Evolutionary conservation across 2,113 vertebrate species (phyloP).

Genomic region (Heloderma charlesbogerti): DNA sequence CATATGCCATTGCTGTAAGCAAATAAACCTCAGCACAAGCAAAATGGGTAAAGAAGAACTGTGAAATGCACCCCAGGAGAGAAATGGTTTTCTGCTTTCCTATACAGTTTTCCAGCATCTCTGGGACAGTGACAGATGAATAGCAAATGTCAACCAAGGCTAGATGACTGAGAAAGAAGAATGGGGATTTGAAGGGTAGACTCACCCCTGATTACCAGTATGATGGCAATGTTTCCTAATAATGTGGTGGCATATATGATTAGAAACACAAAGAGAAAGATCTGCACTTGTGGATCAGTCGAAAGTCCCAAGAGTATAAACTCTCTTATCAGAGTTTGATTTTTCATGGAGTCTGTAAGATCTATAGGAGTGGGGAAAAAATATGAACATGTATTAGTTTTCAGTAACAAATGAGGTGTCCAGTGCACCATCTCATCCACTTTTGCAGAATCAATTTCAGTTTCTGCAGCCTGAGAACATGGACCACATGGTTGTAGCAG

Average conservation of each 20-base stretch:
- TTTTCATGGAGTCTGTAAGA: neutral
- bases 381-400: no score
- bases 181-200: neutral
- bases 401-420: no score
- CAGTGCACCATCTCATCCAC: no score
- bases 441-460: no score
- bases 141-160: slow-evolving; percentile 26
- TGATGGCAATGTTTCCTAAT: slow-evolving; percentile 19
- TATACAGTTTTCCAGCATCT: slow-evolving; percentile 28
- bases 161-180: slow-evolving; percentile 34
- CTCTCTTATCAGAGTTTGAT: neutral
- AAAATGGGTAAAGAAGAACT: slow-evolving; percentile 14
- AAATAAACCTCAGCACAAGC: slow-evolving; percentile 7
- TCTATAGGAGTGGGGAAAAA: neutral
- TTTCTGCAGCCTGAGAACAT: no score
- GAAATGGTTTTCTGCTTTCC: slow-evolving; percentile 28
- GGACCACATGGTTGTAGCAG: no score
- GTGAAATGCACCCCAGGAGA: neutral
- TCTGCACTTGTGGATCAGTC: slow-evolving; percentile 5
- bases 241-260: neutral
- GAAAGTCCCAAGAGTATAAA: slow-evolving; percentile 52
- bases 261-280: slow-evolving; percentile 25
- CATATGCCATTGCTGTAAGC: neutral
- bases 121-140: neutral
- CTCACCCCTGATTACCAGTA: neutral